Conservation (phyloP, 2,888 invertebrate species). For the Thymelicus lineola region DNA sequence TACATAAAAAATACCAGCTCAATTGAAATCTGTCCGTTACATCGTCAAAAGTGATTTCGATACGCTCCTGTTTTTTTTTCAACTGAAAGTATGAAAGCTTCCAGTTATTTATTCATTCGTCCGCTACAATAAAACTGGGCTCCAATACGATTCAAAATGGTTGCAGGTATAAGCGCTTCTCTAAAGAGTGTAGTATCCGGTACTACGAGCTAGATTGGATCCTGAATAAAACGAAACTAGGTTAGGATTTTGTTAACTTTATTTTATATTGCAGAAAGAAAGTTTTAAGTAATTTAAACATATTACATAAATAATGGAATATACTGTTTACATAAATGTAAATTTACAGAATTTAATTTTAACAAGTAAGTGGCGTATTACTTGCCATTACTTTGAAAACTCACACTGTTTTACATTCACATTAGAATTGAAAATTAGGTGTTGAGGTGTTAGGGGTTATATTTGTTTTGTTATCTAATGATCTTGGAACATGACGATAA, state of each 20-base stretch:
- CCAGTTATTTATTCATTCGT: slow-evolving; percentile 38
- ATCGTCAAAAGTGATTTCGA: slow-evolving; percentile 42
- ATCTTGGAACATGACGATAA: too few species aligned
- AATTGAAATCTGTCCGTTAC: slow-evolving; percentile 43
- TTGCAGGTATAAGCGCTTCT: slow-evolving; percentile 37
- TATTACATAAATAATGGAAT: not conserved
- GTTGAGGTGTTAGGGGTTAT: too few species aligned
- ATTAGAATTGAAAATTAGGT: too few species aligned
- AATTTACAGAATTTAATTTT: not conserved
- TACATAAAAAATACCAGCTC: slow-evolving; percentile 39
- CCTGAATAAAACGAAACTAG: slow-evolving; percentile 29
- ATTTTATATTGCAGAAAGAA: not conserved
- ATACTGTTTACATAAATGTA: not conserved
- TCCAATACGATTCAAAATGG: slow-evolving; percentile 36
- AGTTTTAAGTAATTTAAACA: slow-evolving; percentile 1
- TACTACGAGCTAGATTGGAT: slow-evolving; percentile 33
- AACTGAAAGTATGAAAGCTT: slow-evolving; percentile 36
- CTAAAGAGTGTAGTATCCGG: slow-evolving; percentile 38
- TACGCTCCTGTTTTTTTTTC: slow-evolving; percentile 34
- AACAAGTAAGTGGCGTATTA: not conserved
- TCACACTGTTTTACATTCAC: too few species aligned
- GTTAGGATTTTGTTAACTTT: slow-evolving; percentile 21
- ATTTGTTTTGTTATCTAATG: too few species aligned
- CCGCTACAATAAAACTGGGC: slow-evolving; percentile 39
- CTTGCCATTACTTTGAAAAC: not conserved